Evolutionary conservation across 2,113 vertebrate genomes (phyloP), one percentile per base, ranked within the genome.

Genomic region (Xiphophorus maculatus): DNA sequence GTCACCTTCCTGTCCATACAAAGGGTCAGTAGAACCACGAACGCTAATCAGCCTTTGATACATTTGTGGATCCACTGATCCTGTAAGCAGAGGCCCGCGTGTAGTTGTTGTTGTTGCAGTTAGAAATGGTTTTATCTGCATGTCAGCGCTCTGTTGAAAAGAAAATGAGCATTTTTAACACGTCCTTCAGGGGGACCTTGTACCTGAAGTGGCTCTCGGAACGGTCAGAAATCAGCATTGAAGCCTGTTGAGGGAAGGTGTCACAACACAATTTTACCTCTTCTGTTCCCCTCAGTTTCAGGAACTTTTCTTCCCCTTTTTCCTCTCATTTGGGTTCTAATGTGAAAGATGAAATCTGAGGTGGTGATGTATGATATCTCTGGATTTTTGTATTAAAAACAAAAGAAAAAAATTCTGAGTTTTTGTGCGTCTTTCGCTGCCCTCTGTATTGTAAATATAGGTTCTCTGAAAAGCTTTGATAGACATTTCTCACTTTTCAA

Each of bases 331-430:
- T 89, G 85, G 84, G 88, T 89, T 91, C 87, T 88, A 89, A 90
- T 92, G 90, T 93, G 89, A 93, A 91, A 90, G 88, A 71, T 81
- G 62, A 88, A 87, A 85, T 87, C 80, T 90, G 90, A 90, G 87
- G 83, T 91, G 89, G 79, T 66, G 83, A 86, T 91, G 92, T 93
- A 93, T 88, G 89, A 93, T 91, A 92, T 89, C 88, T 91, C 90
- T 92, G 91, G 90, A 92, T 90, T 93, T 93, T 93, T 92, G 83
- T 92, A 92, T 93, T 92, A 91, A 93, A 93, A 90, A 74, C 67
- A 88, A 86, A 85, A 30, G 68, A 81, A 90, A 87, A 83, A 69
- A 82, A 9, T 15, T 5, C 1, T 9, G 8, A 9, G 19, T 66
- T 28, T 29, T 72, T 25, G 5, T 37, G 40, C 8, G 25, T 54